These are phyloP conservation scores for Sericinus montela DNA, from an alignment of 2,888 invertebrate genomes.

Conservation along the genomic window DNA sequence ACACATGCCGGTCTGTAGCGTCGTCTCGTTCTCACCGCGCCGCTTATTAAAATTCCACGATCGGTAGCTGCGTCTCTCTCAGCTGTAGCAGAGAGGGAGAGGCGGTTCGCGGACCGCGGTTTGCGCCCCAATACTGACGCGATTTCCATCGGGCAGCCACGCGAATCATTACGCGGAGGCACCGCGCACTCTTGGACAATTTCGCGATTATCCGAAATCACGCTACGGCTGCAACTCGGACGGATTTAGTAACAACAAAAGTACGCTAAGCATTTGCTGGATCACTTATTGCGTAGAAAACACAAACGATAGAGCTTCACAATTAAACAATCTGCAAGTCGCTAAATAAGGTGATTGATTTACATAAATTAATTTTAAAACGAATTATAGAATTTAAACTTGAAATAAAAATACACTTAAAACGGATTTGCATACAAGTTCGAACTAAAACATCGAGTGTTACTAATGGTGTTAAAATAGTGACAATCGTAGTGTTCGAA, in stretches of 20 bases:
- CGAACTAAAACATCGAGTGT: conserved; percentile 38
- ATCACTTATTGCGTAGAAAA: background rate
- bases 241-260: conserved; percentile 16
- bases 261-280: conserved; percentile 3
- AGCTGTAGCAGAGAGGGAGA: conserved; percentile 42
- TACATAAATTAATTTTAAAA: background rate
- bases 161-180: conserved; percentile 62
- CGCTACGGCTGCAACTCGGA: background rate
- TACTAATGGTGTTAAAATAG: conserved; percentile 27
- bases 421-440: conserved; percentile 36
- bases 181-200: conserved; percentile 44
- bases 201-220: conserved; percentile 29
- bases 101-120: conserved; percentile 53
- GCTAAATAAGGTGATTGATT: background rate
- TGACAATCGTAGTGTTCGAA: conserved; percentile 13
- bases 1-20: conserved; percentile 70
- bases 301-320: background rate
- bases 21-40: conserved; percentile 69
- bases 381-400: conserved; percentile 11
- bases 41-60: conserved; percentile 78
- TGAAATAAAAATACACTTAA: conserved; percentile 4
- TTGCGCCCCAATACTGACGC: conserved; percentile 71
- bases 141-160: conserved; percentile 74
- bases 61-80: conserved; percentile 73
- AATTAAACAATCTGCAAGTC: background rate